Percentiles rank a stretch among this genome's conserved stretches.
phyloP scores from a whole-genome alignment of 2,797 vertebrate genomes.

The Sebastolobus alascanus region DNA sequence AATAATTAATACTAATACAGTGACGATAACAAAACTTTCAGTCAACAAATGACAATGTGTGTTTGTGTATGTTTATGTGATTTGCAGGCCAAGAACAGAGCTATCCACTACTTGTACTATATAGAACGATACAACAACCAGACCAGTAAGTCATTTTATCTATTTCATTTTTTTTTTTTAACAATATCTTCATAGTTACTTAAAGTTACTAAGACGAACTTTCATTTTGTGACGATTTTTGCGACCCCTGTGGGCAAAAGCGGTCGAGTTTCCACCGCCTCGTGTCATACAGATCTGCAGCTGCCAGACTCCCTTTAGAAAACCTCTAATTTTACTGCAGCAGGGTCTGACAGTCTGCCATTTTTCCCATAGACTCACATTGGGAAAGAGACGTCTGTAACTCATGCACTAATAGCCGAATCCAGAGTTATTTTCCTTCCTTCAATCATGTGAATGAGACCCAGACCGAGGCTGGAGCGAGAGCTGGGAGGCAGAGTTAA shows the following conservation, averaged over 20 bases:
- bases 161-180: too few species aligned
- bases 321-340: background rate
- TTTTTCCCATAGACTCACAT: too few species aligned
- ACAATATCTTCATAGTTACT: background rate
- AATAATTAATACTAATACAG: background rate
- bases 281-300: background rate
- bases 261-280: background rate
- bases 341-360: background rate
- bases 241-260: background rate
- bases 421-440: too few species aligned
- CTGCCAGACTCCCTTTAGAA: background rate
- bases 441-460: too few species aligned
- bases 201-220: rapidly evolving
- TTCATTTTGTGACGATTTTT: rapidly evolving
- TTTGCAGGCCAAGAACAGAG: slow-evolving; percentile 94
- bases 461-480: too few species aligned
- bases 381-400: too few species aligned
- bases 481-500: too few species aligned
- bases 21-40: background rate
- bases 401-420: too few species aligned
- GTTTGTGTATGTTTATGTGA: slow-evolving; percentile 9
- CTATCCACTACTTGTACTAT: slow-evolving; percentile 89
- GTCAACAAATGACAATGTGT: background rate
- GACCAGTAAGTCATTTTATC: slow-evolving; percentile 90
- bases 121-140: slow-evolving; percentile 91